Percentiles rank a stretch among this genome's conserved stretches.
These are phyloP conservation scores for Naja naja DNA, from an alignment of 2,113 vertebrate genomes.

Conservation along the genomic window DNA sequence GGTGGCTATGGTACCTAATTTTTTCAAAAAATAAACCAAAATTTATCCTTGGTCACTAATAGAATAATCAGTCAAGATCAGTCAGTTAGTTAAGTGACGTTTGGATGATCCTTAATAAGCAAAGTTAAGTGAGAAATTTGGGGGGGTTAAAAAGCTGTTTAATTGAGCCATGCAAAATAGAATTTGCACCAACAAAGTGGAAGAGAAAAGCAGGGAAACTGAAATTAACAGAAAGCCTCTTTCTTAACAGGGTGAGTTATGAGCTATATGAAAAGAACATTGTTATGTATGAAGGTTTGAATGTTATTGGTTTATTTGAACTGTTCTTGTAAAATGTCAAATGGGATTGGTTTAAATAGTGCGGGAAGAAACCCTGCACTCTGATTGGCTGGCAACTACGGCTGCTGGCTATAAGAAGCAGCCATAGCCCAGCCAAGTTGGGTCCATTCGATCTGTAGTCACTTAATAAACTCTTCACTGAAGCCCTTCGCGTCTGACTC, in stretches of 20 bases:
- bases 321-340: no score
- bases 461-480: no score
- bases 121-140: constrained; percentile 7
- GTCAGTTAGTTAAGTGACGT: background rate
- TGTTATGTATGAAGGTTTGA: no score
- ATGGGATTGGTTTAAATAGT: no score
- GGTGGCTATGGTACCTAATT: no score
- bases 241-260: constrained; percentile 13
- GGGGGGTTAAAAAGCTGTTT: constrained; percentile 9
- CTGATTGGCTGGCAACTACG: no score
- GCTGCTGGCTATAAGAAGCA: no score
- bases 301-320: no score
- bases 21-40: background rate
- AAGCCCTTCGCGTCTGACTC: no score
- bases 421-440: no score
- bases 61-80: background rate
- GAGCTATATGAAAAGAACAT: background rate
- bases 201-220: constrained; percentile 7
- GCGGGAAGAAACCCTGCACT: no score
- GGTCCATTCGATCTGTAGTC: no score
- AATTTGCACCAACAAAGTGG: constrained; percentile 8
- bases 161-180: constrained; percentile 5
- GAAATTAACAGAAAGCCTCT: constrained; percentile 6
- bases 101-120: background rate
- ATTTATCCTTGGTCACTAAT: background rate